phyloP scores from a whole-genome alignment of 2,888 invertebrate genomes.

The Drosophila acutilabella region DNA sequence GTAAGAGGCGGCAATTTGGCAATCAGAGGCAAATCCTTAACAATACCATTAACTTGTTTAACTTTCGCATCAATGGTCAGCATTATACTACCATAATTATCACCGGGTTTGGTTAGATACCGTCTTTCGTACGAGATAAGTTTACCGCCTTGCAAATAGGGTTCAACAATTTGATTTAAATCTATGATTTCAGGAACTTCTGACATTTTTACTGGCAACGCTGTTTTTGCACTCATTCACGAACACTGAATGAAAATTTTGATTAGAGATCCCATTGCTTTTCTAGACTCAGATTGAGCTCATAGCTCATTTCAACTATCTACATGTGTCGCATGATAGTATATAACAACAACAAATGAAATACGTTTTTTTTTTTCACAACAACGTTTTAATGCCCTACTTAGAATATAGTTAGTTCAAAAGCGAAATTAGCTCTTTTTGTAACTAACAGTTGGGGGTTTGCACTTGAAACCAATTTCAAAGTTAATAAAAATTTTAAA shows the following conservation, averaged over 20 bases:
- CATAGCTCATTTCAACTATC: conserved; percentile 8
- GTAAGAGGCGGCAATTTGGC: conserved; percentile 87
- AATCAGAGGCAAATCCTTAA: conserved; percentile 85
- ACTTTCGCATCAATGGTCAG: conserved; percentile 84
- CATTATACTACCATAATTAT: conserved; percentile 88
- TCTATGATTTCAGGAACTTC: conserved; percentile 79
- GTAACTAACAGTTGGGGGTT: too few species aligned
- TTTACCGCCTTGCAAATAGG: conserved; percentile 70
- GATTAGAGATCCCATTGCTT: conserved; percentile 26
- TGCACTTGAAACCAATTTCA: too few species aligned
- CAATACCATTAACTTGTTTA: conserved; percentile 60
- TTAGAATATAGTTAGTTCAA: too few species aligned
- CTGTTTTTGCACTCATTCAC: conserved; percentile 11
- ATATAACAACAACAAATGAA: not conserved
- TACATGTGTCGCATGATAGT: conserved; percentile 28
- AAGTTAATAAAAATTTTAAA: too few species aligned
- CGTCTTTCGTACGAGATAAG: conserved; percentile 84
- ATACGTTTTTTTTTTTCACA: too few species aligned
- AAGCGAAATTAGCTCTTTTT: too few species aligned
- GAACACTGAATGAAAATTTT: conserved; percentile 32
- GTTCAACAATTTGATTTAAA: conserved; percentile 74
- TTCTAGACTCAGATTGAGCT: conserved; percentile 36
- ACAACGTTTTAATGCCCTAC: too few species aligned
- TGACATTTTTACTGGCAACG: conserved; percentile 52
- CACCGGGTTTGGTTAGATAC: conserved; percentile 86